Evolutionary conservation across 2,888 invertebrate species (phyloP), one percentile per base, ranked within the genome.

Genomic region (Yponomeuta evonymella): DNA sequence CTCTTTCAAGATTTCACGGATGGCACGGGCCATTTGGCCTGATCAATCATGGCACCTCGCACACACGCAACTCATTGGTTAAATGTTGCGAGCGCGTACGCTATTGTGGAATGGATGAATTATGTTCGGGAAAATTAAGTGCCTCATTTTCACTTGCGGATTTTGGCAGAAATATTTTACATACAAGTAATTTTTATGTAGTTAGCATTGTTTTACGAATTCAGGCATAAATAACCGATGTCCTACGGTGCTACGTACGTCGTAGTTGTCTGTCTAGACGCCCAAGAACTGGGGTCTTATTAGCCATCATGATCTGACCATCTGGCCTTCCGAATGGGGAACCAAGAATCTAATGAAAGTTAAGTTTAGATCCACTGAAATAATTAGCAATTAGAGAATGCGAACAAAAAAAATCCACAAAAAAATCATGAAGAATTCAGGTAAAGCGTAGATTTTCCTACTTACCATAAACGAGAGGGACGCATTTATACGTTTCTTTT

Each of bases 401-500:
- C 67, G n/a, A 48, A 29, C 36, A n/a, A 36, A 67, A 43, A 12
- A 67, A 12, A 70, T 33, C 58, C n/a, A 33, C 62, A 29, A 33
- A 33, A 33, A 70, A 70, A 36, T 70, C 63, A 64, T 70, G 43
- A 69, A 70, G 62, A 64, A 48, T 70, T 43, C 70, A 70, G 63
- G 78, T 79, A 78, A 84, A 86, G 83, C 83, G 83, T 81, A 83
- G 87, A 88, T 88, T 89, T 84, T 84, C 8, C 67, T 81, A 82
- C 83, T 83, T 81, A 83, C 83, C 86, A 84, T 86, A 87, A 88
- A 87, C 84, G 86, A 83, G 84, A 84, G 83, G 83, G 84, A 81
- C 80, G 79, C 86, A 82, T 85, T 89, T 86, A 86, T 86, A 86
- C 85, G 82, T 87, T 84, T 86, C 87, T 87, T 89, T 88, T 83